Evolutionary conservation across 2,797 vertebrate genomes (phyloP).

Genomic region (Pipistrellus pipistrellus): DNA sequence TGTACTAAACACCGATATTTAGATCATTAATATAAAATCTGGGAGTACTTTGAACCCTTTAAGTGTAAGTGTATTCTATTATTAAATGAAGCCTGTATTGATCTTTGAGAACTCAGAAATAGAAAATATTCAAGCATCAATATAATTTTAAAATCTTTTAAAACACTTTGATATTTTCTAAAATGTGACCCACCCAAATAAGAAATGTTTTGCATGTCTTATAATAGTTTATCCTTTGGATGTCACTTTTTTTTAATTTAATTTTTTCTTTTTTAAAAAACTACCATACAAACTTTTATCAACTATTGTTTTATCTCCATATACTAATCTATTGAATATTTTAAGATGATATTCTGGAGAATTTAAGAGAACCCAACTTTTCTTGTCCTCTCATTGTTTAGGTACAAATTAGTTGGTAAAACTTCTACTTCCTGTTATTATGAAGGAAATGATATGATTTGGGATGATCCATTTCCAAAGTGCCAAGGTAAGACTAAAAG

Average conservation of each 20-base stretch:
- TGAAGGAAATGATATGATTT: fast-evolving
- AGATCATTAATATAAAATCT: conserved; percentile 2
- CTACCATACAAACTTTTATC: not conserved
- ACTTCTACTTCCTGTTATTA: not conserved
- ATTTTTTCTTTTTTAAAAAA: conserved; percentile 18
- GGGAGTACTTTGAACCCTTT: not conserved
- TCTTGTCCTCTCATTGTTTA: conserved; percentile 42
- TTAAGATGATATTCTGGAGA: not conserved
- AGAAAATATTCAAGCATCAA: conserved; percentile 27
- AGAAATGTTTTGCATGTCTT: not conserved
- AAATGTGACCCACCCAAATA: not conserved
- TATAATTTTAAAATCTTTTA: not conserved
- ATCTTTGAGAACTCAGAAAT: conserved; percentile 34
- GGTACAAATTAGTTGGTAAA: conserved; percentile 73
- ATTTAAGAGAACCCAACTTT: not conserved
- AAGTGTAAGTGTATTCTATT: conserved; percentile 16
- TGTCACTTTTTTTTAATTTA: not conserved
- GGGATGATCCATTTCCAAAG: conserved; percentile 59
- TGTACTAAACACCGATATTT: not conserved
- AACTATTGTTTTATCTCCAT: not conserved
- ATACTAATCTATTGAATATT: not conserved
- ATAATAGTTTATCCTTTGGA: not conserved
- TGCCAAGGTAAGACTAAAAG: conserved; percentile 76
- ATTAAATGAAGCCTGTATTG: not conserved
- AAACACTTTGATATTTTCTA: not conserved